phyloP scores from a whole-genome alignment of 2,888 invertebrate genomes.

The Cylloceria caligata region DNA sequence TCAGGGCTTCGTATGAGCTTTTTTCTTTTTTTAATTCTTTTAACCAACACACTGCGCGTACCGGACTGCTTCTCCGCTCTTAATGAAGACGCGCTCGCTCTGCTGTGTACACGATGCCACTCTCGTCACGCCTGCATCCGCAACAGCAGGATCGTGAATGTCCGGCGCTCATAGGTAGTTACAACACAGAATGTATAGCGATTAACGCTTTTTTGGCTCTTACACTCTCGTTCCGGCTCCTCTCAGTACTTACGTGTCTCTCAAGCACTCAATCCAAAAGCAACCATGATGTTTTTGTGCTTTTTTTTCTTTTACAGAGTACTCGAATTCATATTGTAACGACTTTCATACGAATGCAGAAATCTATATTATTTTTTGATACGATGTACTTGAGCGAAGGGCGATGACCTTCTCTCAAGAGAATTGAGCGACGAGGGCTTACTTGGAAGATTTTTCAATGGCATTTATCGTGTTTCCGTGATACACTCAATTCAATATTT shows the following conservation, averaged over 20 bases:
- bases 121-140: constrained; percentile 31
- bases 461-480: background rate
- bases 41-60: constrained; percentile 36
- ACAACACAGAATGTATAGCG: constrained; percentile 33
- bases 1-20: constrained; percentile 36
- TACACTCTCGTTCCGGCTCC: constrained; percentile 10
- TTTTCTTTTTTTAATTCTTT: constrained; percentile 24
- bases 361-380: background rate
- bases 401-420: constrained; percentile 1
- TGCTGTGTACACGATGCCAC: constrained; percentile 2
- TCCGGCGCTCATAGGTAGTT: constrained; percentile 32
- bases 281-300: constrained; percentile 28
- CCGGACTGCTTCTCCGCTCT: constrained; percentile 22
- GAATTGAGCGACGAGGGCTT: background rate
- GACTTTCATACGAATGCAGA: background rate
- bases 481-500: background rate
- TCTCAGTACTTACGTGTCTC: constrained; percentile 34
- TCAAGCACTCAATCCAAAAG: constrained; percentile 18
- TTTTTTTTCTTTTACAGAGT: constrained; percentile 8
- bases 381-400: constrained; percentile 1
- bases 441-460: background rate
- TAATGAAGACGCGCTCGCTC: constrained; percentile 55
- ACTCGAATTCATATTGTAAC: constrained; percentile 29
- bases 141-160: constrained; percentile 23
- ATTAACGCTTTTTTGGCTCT: constrained; percentile 39